Conservation (phyloP, 2,797 vertebrate genomes). For the Euphonia xanthogaster region DNA sequence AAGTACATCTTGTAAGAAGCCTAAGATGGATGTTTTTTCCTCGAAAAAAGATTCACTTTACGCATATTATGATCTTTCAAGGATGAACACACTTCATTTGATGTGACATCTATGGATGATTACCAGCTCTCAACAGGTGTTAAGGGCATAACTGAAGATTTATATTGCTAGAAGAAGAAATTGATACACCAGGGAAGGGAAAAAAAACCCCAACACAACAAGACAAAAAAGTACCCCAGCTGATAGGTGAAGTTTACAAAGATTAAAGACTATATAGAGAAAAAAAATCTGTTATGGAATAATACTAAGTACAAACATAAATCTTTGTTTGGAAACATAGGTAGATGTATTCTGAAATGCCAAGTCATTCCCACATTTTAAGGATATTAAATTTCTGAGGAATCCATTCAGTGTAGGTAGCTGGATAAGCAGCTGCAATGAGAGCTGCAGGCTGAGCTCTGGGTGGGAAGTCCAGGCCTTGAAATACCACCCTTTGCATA, state of each 20-base stretch:
- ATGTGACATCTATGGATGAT: background rate
- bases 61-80: background rate
- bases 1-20: background rate
- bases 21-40: background rate
- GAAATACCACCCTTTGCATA: background rate
- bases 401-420: background rate
- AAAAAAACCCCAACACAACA: rapidly evolving
- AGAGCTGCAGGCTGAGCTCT: background rate
- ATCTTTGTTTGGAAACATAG: background rate
- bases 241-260: background rate
- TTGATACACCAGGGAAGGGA: rapidly evolving
- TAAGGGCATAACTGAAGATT: background rate
- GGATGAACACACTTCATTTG: background rate
- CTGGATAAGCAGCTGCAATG: background rate
- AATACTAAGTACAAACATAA: background rate
- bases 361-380: background rate
- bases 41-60: background rate
- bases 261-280: background rate
- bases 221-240: rapidly evolving
- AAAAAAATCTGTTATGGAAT: background rate
- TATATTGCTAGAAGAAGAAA: background rate
- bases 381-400: background rate
- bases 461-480: background rate
- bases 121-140: background rate
- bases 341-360: background rate